These are phyloP conservation scores for Campodea augens DNA, from an alignment of 1,140 invertebrate genomes.

Conservation along the genomic window DNA sequence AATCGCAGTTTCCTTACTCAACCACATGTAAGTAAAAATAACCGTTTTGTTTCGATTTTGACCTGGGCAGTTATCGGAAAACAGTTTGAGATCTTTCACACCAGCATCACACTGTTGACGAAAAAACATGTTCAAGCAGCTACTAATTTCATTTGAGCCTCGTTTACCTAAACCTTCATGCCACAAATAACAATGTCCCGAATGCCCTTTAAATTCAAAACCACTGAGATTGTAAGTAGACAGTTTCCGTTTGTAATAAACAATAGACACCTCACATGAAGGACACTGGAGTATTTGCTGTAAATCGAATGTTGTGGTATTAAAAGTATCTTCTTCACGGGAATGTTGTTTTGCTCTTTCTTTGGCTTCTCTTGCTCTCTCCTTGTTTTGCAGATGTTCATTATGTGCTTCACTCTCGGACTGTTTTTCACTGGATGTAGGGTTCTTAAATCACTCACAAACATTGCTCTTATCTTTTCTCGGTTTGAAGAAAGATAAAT, in stretches of 20 bases:
- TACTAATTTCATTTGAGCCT: conserved; percentile 18
- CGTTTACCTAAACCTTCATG: conserved; percentile 14
- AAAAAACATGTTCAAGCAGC: conserved; percentile 12
- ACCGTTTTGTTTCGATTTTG: conserved; percentile 10
- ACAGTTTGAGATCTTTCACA: conserved; percentile 7
- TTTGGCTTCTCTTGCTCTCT: conserved; percentile 3
- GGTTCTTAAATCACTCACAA: conserved; percentile 5
- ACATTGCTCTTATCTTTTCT: conserved; percentile 6
- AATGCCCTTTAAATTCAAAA: conserved; percentile 12
- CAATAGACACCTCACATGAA: conserved; percentile 18
- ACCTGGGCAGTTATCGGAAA: conserved; percentile 8
- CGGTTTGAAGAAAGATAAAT: conserved; percentile 8
- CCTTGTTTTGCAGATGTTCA: conserved; percentile 1
- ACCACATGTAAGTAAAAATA: conserved; percentile 4
- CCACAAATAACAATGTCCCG: conserved; percentile 17
- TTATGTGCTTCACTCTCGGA: conserved; percentile 2
- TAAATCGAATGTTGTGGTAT: conserved; percentile 22
- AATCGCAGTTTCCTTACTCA: conserved; percentile 3
- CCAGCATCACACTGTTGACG: conserved; percentile 1
- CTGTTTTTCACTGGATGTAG: not conserved
- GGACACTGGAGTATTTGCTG: conserved; percentile 20
- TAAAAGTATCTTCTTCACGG: conserved; percentile 10
- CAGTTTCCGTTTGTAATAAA: conserved; percentile 22
- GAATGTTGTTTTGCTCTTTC: not conserved
- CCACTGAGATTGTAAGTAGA: conserved; percentile 20